A percentile compares a stretch with the other conserved stretches of the same genome.
These are phyloP conservation scores for Lydus trimaculatus DNA, from an alignment of 2,888 invertebrate species.

Conservation along the genomic window DNA sequence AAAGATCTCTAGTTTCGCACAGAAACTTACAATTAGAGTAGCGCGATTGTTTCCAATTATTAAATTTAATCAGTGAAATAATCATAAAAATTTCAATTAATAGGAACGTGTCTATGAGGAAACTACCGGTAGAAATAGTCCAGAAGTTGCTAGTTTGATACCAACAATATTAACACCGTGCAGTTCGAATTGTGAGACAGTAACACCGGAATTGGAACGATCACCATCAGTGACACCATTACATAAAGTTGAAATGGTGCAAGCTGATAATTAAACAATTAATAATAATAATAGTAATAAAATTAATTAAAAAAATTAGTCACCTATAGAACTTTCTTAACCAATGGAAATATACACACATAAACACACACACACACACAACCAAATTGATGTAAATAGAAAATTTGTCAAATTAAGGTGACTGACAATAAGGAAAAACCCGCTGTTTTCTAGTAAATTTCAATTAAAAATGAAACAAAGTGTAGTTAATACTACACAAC, in stretches of 20 bases:
- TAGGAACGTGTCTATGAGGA: slow-evolving; percentile 69
- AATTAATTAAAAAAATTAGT: slow-evolving; percentile 15
- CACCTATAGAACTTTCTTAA: slow-evolving; percentile 16
- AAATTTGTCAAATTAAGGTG: slow-evolving; percentile 56
- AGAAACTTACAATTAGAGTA: too few species aligned
- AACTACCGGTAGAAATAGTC: slow-evolving; percentile 64
- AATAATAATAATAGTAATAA: not conserved
- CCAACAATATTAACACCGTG: slow-evolving; percentile 68
- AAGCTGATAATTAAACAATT: slow-evolving; percentile 22
- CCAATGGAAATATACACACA: not conserved
- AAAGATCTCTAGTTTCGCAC: too few species aligned
- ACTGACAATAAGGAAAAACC: slow-evolving; percentile 55
- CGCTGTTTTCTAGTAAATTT: slow-evolving; percentile 10
- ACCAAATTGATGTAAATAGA: slow-evolving; percentile 14
- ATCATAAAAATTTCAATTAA: not conserved
- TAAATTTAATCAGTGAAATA: too few species aligned
- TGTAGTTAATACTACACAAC: not conserved
- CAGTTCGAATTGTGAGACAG: slow-evolving; percentile 63
- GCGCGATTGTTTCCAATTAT: too few species aligned
- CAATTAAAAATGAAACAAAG: not conserved
- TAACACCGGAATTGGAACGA: slow-evolving; percentile 63
- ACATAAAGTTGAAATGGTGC: slow-evolving; percentile 63
- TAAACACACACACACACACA: not conserved
- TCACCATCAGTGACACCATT: slow-evolving; percentile 65
- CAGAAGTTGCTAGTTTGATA: slow-evolving; percentile 74